Evolutionary conservation across 2,113 vertebrate species (phyloP), one percentile per base, ranked within the genome.

Genomic region (Oryzias javanicus): DNA sequence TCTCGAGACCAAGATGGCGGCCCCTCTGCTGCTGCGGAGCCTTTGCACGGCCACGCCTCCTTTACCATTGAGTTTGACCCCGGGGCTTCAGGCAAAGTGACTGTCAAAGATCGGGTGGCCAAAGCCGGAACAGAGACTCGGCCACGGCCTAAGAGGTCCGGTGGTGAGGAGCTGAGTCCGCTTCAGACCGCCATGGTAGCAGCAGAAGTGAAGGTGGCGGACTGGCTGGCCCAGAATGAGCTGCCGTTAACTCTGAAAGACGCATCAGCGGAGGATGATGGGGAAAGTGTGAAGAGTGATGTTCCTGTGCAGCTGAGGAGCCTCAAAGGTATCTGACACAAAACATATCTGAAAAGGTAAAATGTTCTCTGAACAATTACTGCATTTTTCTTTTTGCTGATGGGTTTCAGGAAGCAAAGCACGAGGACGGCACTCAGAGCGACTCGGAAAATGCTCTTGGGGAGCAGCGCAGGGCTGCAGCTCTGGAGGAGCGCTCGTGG

Each of bases 41-140:
- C 89, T 13, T 5, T 88, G 74, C 92, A 94, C 42, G 94, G 96
- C 29, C 96, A 98, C 19, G 95, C 96, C 69, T 98, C 96, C 49
- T 98, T 97, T 91, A 98, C 95, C 64, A 98, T 98, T 74, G 94
- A 97, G 84, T 98, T 98, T 84, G 95, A 98, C 90, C 92, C 94
- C 24, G 90, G 86, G 67, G 91, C 91, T 7, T 90, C 93, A 19
- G 93, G 92, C 44, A 98, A 97, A 90, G 95, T 92, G 46, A 93
- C 93, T 1, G 94, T 95, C 79, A 97, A 94, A 89, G 96, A 98
- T 60, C 92, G 94, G 1, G 92, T 92, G 66, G 93, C 90, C 15
- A 98, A 98, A 78, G 92, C 90, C 58, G 87, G 91, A 0, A 94
- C 94, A 3, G 95, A 97, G 50, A 92, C 94, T 44, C 94, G 91